phyloP scores from a whole-genome alignment of 2,888 invertebrate species.

The Alentia gelatinosa region DNA sequence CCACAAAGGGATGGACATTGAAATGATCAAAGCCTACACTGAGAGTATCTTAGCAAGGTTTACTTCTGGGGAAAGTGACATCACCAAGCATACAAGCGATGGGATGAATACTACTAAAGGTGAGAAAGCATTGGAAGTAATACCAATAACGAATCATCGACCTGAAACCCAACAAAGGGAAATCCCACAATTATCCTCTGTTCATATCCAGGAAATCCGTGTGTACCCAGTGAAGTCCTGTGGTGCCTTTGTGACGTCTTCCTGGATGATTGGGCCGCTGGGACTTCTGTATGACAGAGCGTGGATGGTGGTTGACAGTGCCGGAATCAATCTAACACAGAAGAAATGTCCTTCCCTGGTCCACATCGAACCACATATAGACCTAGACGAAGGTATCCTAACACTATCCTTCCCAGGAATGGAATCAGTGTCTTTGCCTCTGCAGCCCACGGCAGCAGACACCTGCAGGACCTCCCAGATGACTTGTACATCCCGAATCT shows the following conservation, averaged over 20 bases:
- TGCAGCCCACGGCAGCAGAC: background rate
- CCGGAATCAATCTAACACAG: conserved; percentile 92
- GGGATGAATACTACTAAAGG: too few relatives aligned
- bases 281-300: conserved; percentile 94
- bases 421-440: background rate
- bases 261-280: conserved; percentile 88
- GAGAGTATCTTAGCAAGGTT: background rate
- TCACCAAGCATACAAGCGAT: too few relatives aligned
- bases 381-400: conserved; percentile 82
- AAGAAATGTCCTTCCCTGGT: conserved; percentile 91
- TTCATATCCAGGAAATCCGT: conserved; percentile 81
- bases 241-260: conserved; percentile 85
- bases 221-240: conserved; percentile 96
- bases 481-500: background rate
- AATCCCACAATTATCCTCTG: too few relatives aligned
- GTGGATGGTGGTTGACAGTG: conserved; percentile 94
- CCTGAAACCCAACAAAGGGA: too few relatives aligned
- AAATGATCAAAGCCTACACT: background rate
- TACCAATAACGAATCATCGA: background rate
- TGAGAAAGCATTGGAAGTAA: background rate
- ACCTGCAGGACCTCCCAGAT: background rate
- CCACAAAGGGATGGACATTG: background rate
- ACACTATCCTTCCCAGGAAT: conserved; percentile 55
- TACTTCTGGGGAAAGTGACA: too few relatives aligned
- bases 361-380: conserved; percentile 87